Evolutionary conservation across 2,113 vertebrate genomes (phyloP).

Genomic region (Clarias batrachus): DNA sequence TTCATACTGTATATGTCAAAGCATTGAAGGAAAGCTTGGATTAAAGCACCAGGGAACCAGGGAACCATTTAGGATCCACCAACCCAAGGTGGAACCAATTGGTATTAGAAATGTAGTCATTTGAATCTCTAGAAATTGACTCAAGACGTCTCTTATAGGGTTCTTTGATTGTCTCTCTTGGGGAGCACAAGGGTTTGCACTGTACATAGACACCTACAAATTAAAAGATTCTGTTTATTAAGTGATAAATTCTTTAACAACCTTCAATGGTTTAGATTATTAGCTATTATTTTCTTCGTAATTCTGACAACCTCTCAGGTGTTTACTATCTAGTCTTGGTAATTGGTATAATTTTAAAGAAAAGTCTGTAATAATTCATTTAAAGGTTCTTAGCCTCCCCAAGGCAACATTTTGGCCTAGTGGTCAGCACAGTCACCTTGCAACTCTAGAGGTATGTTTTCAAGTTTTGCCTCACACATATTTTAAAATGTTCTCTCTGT

Average conservation of each 20-base stretch:
- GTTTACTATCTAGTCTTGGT: not conserved
- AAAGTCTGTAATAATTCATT: not conserved
- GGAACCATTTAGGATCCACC: not conserved
- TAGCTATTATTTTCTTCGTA: not conserved
- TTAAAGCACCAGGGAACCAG: not conserved
- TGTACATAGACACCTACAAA: not conserved
- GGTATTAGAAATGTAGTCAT: too few species aligned
- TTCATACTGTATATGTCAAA: not conserved
- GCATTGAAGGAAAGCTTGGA: not conserved
- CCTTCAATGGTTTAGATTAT: not conserved
- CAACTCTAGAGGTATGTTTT: too few species aligned
- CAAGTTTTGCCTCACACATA: too few species aligned
- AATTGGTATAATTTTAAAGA: not conserved
- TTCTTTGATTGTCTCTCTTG: not conserved
- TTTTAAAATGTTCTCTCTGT: too few species aligned
- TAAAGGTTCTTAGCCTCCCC: not conserved
- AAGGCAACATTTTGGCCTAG: not conserved
- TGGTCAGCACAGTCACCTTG: too few species aligned
- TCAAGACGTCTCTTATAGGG: too few species aligned
- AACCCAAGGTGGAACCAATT: not conserved
- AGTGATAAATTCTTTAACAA: not conserved
- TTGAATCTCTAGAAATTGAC: not conserved
- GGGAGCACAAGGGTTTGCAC: not conserved
- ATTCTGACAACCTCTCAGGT: not conserved
- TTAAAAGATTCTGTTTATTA: conserved; percentile 1